These are phyloP conservation scores for Trichonephila inaurata DNA, from an alignment of 1,140 invertebrate species.

Conservation along the genomic window DNA sequence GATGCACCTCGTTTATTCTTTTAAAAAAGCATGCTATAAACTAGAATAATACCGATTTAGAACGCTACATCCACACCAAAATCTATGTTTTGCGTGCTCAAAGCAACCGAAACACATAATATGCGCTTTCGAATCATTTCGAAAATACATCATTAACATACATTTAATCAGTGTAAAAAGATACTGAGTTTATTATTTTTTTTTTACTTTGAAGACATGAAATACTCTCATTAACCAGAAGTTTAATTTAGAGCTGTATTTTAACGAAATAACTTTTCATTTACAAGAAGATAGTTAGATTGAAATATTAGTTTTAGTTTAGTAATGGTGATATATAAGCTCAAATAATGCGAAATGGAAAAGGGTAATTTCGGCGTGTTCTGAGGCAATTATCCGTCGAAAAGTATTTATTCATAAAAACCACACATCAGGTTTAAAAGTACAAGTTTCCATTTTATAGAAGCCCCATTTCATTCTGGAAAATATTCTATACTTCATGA, in stretches of 20 bases:
- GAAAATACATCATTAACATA: not conserved
- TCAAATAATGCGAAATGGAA: not conserved
- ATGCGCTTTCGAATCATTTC: not conserved
- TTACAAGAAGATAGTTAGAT: too few species aligned
- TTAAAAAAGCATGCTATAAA: not conserved
- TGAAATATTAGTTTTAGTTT: too few species aligned
- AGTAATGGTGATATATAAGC: too few species aligned
- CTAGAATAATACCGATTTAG: not conserved
- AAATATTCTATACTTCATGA: too few species aligned
- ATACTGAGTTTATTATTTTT: not conserved
- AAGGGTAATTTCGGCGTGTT: not conserved
- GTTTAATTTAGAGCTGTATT: not conserved
- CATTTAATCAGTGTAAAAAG: not conserved
- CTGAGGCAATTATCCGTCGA: too few species aligned
- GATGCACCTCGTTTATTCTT: not conserved
- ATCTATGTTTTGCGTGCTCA: not conserved
- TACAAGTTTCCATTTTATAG: too few species aligned
- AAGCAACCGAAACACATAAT: not conserved
- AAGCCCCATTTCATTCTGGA: too few species aligned
- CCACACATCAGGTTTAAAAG: too few species aligned
- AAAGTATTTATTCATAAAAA: too few species aligned
- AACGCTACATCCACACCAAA: not conserved
- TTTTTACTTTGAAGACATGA: not conserved
- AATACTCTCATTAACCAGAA: not conserved
- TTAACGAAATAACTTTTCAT: not conserved